A percentile compares a stretch with the other conserved stretches of the same genome.
Conservation (phyloP, 1,140 invertebrate species). For the Phenacoccus solenopsis region DNA sequence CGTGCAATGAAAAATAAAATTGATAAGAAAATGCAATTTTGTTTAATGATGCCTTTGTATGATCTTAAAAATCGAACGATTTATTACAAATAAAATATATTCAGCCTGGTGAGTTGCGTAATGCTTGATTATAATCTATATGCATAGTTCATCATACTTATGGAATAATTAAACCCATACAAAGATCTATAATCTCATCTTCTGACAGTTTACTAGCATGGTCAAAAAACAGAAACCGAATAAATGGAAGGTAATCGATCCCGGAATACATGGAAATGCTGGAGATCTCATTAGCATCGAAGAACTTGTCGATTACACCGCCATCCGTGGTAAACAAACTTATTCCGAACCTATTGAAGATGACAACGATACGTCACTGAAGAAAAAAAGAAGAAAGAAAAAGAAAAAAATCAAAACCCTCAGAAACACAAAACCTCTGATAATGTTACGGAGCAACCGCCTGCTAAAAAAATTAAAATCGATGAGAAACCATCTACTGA, state of each 20-base stretch:
- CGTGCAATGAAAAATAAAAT: no score
- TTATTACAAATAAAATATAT: no score
- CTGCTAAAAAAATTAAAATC: background rate
- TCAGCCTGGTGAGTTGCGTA: no score
- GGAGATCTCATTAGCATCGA: background rate
- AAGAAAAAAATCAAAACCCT: background rate
- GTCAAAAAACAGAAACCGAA: background rate
- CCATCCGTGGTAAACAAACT: background rate
- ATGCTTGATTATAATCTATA: no score
- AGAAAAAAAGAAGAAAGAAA: background rate
- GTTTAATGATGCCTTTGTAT: no score
- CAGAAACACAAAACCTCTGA: background rate
- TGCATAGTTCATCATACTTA: no score
- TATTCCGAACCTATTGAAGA: background rate
- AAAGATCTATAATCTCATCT: no score
- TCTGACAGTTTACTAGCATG: no score
- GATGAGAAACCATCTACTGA: background rate
- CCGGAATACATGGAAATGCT: background rate
- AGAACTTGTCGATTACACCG: background rate
- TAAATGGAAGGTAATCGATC: background rate
- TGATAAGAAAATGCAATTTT: no score
- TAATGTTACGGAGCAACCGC: background rate
- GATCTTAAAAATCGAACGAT: no score
- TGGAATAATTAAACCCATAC: no score
- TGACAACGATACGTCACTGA: background rate